phyloP scores from a whole-genome alignment of 2,797 vertebrate species.

The Phylloscopus collybita region DNA sequence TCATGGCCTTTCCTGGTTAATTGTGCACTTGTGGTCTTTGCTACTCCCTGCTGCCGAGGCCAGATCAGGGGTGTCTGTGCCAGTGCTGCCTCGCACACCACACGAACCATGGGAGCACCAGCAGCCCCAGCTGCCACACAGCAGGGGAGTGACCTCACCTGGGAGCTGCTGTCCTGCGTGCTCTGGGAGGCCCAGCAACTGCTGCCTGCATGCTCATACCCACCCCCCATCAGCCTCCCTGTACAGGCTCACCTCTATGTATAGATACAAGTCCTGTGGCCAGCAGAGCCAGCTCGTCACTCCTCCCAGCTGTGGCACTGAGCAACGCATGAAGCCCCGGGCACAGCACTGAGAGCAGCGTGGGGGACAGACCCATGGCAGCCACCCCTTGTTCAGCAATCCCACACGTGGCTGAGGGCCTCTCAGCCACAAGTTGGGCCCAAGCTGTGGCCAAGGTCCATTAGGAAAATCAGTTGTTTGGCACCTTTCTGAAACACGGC shows the following conservation, averaged over 20 bases:
- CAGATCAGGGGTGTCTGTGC: neutral
- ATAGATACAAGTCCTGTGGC: neutral
- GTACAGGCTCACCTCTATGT: neutral
- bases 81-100: rapidly evolving
- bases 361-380: rapidly evolving
- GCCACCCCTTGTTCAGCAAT: rapidly evolving
- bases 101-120: rapidly evolving
- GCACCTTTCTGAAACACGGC: neutral
- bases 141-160: neutral
- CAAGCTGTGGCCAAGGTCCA: rapidly evolving
- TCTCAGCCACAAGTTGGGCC: neutral
- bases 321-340: neutral
- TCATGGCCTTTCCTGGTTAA: rapidly evolving
- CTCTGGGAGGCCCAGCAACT: neutral
- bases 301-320: neutral
- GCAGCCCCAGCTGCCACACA: rapidly evolving
- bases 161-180: neutral
- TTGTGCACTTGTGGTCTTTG: rapidly evolving
- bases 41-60: rapidly evolving
- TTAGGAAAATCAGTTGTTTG: neutral
- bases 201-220: slow-evolving; percentile 35
- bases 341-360: neutral
- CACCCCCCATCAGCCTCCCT: neutral
- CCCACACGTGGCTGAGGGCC: rapidly evolving
- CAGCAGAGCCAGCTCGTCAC: neutral